Percentiles rank a stretch among this genome's conserved stretches.
Conservation (phyloP, 1,140 invertebrate genomes). For the Cotesia typhae region DNA sequence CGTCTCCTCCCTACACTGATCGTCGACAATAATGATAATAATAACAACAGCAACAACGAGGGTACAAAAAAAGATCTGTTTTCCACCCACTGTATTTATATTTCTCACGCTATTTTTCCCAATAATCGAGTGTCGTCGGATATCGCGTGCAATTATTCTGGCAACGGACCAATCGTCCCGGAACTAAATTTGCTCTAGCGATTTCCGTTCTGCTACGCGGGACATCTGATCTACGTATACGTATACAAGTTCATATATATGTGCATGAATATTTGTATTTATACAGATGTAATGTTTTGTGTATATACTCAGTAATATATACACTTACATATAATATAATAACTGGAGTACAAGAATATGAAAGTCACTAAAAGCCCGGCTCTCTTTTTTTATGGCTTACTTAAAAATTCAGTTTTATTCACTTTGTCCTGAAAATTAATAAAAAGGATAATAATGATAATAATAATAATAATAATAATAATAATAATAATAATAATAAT, state of each 20-base stretch:
- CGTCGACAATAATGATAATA: no score
- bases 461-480: no score
- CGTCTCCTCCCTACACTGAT: no score
- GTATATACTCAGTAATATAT: background rate
- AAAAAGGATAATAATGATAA: slow-evolving; percentile 7
- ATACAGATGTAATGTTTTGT: background rate
- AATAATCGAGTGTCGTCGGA: slow-evolving; percentile 46
- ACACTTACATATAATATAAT: no score
- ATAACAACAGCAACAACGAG: no score
- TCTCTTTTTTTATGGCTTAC: no score
- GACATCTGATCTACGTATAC: slow-evolving; percentile 12
- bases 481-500: no score
- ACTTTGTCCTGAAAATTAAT: background rate
- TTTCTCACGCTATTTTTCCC: slow-evolving; percentile 47
- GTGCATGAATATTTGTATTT: background rate
- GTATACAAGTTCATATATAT: background rate
- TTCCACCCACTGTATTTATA: slow-evolving; percentile 43
- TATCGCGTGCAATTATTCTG: slow-evolving; percentile 45
- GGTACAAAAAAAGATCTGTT: no score
- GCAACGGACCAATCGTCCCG: slow-evolving; percentile 33
- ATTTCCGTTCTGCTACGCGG: slow-evolving; percentile 8
- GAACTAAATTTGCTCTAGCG: slow-evolving; percentile 13
- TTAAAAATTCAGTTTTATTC: no score
- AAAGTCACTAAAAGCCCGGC: no score
- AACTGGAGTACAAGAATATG: no score